These are phyloP conservation scores for Cettia cetti DNA, from an alignment of 2,113 vertebrate genomes.

Conservation along the genomic window DNA sequence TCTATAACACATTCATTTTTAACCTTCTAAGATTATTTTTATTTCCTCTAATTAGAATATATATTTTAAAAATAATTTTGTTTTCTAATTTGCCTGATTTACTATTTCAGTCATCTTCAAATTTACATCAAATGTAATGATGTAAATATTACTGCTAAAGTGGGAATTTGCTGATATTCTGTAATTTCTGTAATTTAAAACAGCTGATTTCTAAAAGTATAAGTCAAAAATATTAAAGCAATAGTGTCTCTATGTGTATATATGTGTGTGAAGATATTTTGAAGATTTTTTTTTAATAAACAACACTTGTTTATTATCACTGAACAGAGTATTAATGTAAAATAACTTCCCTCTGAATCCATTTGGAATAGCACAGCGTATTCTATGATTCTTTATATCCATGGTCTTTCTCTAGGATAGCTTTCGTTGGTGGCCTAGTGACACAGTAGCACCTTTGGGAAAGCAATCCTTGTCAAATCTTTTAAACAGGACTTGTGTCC, in stretches of 20 bases:
- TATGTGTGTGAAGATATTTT: background rate
- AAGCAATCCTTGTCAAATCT: background rate
- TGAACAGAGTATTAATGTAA: background rate
- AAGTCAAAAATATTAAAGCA: background rate
- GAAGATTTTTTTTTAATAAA: slow-evolving; percentile 8
- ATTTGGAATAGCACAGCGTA: background rate
- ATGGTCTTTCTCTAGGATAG: background rate
- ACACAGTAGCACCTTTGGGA: background rate
- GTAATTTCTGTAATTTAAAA: background rate
- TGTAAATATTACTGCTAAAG: background rate
- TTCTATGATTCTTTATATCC: background rate
- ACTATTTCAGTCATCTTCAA: background rate
- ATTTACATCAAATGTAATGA: background rate
- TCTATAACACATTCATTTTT: background rate
- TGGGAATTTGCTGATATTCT: background rate
- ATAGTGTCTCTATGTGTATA: background rate
- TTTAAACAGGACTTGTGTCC: background rate
- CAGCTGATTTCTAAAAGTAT: background rate
- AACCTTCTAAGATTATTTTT: background rate
- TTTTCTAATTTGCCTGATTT: background rate
- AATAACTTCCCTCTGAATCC: background rate
- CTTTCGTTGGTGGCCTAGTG: background rate
- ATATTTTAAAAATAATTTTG: background rate
- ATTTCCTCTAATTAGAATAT: background rate
- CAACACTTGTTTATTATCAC: background rate